Base-by-base conservation (phyloP, 2,888 invertebrate species). In the Silvanus unidentatus region DNA sequence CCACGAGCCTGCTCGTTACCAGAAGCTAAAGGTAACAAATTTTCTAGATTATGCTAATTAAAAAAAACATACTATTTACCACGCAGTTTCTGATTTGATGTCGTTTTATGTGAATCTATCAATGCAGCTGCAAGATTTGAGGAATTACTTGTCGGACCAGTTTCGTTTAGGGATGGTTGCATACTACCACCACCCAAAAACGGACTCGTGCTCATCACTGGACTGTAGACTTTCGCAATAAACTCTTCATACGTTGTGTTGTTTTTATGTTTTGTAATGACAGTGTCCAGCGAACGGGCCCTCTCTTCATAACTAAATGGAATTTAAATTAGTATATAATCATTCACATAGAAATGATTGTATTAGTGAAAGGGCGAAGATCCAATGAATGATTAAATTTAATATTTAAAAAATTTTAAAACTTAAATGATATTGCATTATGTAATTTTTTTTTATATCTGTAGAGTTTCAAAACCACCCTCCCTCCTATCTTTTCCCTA, bases 171-270 rank as follows among this genome's bases (percentile, higher is more conserved):
- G 3, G 8, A 22, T 22, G 22, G 22, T 22, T 22, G 22, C 16
- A 37, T 15, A 16, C 65, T 47, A 40, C 58, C 58, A 22, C 60
- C 58, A 5, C 54, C 50, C 47, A 63, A 66, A 50, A 67, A 78
- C 1, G 76, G 75, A 59, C 75, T 75, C 2, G 75, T 66, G n/a
- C 75, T 73, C 46, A 79, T 77, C 50, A 81, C 75, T 0, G 86
- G 86, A 50, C 80, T 81, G 63, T 82, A 86, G 44, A 86, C 80
- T 59, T 82, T 78, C 10, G 83, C 79, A 44, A 83, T 80, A 70
- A 91, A 97, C 54, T 86, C 85, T 74, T 97, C 97, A 75, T 92
- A 97, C 42, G 93, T 93, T 52, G 88, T 84, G 47, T 84, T 82
- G 68, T 86, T 86, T 68, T 89, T 88, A 73, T 95, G 91, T 59